A percentile compares a stretch with the other conserved stretches of the same genome.
Evolutionary conservation across 2,797 vertebrate genomes (phyloP).

Genomic region (Falco berigora): DNA sequence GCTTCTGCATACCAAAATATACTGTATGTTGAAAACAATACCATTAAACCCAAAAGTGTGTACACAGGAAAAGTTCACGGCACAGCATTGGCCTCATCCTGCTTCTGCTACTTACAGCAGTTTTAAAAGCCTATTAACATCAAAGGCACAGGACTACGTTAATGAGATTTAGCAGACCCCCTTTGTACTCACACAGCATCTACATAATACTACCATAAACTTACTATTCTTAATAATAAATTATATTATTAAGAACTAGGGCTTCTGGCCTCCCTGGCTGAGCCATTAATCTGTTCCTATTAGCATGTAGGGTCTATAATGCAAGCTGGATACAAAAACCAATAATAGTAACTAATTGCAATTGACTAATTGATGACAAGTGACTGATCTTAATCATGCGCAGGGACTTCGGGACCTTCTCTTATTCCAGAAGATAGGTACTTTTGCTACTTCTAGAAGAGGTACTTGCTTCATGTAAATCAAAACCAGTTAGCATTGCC

Average conservation of each 20-base stretch:
- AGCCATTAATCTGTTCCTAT: conserved; percentile 11
- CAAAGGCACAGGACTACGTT: background rate
- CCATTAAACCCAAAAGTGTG: background rate
- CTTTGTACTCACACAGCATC: background rate
- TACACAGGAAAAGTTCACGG: background rate
- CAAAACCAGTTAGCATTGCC: background rate
- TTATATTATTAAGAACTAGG: background rate
- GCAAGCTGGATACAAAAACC: conserved; percentile 3
- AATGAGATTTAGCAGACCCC: background rate
- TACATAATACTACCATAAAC: background rate
- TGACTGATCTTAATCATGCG: conserved; percentile 23
- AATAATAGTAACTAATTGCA: conserved; percentile 40
- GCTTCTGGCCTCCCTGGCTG: background rate
- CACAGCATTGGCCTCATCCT: background rate
- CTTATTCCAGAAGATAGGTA: background rate
- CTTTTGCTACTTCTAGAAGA: background rate
- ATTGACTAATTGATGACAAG: conserved; percentile 49
- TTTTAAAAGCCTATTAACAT: background rate
- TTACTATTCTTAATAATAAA: background rate
- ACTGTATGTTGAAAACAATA: background rate
- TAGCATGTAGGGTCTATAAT: background rate
- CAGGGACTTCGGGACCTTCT: background rate
- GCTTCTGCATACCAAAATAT: background rate
- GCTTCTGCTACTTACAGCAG: background rate
- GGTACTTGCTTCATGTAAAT: background rate